Percentiles rank a stretch among this genome's conserved stretches.
Conservation (phyloP, 2,797 vertebrate species). For the Platyrinchus mystaceus region DNA sequence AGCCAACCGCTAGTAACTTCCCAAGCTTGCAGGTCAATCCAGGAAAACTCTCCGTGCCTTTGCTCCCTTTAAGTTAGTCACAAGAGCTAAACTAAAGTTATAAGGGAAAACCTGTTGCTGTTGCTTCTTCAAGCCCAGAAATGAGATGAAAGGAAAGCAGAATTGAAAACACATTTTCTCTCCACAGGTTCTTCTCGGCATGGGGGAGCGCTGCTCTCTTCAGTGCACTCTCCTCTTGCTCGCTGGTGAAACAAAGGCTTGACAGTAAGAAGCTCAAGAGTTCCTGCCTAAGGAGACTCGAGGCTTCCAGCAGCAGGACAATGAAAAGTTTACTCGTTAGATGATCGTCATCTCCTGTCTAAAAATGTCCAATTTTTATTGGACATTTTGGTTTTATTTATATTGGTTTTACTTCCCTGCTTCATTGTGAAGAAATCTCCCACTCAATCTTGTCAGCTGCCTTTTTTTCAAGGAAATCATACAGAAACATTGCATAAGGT, state of each 20-base stretch:
- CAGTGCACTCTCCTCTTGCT: neutral
- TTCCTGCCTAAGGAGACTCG: neutral
- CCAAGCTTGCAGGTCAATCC: neutral
- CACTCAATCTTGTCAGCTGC: neutral
- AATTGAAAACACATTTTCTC: neutral
- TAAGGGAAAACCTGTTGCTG: neutral
- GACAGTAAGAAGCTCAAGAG: neutral
- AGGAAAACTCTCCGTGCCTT: neutral
- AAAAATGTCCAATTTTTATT: neutral
- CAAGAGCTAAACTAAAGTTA: neutral
- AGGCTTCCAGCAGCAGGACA: neutral
- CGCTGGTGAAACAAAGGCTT: neutral
- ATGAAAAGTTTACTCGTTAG: neutral
- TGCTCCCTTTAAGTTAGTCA: neutral
- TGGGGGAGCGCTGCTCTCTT: fast-evolving
- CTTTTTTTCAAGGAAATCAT: neutral
- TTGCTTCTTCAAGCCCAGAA: neutral
- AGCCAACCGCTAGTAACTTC: neutral
- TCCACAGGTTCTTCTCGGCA: neutral
- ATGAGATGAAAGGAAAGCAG: neutral
- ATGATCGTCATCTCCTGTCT: neutral
- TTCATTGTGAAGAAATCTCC: neutral
- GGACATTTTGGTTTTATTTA: too few species aligned
- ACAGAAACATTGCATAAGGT: neutral
- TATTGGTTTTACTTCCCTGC: neutral